Evolutionary conservation across 2,888 invertebrate genomes (phyloP).

Genomic region (Mythimna loreyi): DNA sequence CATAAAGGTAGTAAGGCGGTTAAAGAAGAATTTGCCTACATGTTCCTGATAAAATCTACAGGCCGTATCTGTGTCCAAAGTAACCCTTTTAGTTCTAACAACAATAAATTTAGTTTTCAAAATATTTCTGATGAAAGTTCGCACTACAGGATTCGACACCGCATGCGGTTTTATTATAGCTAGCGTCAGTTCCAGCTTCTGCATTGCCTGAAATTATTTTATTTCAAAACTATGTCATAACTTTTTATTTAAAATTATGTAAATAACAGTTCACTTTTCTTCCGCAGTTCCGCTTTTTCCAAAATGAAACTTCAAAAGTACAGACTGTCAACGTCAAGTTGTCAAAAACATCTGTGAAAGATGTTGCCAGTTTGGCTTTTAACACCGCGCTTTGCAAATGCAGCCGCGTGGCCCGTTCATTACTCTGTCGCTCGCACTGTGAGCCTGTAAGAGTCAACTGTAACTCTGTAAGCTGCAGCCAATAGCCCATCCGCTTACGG

Average conservation of each 20-base stretch:
- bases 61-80: constrained; percentile 92
- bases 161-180: constrained; percentile 97
- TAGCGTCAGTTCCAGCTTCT: constrained; percentile 93
- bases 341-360: constrained; percentile 28
- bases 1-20: constrained; percentile 95
- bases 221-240: constrained; percentile 62
- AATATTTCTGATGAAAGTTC: constrained; percentile 92
- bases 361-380: constrained; percentile 21
- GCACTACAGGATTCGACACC: constrained; percentile 93
- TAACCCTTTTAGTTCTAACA: constrained; percentile 92
- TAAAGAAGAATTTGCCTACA: constrained; percentile 95
- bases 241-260: constrained; percentile 10
- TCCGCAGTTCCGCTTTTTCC: constrained; percentile 2
- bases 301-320: constrained; percentile 6
- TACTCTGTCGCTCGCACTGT: no score
- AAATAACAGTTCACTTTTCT: not conserved
- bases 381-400: no score
- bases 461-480: no score
- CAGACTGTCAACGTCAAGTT: no score
- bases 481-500: no score
- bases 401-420: no score
- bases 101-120: constrained; percentile 94
- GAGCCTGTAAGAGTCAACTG: no score
- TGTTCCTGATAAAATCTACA: constrained; percentile 96
- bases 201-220: constrained; percentile 71